Percentiles rank a stretch among this genome's conserved stretches.
Conservation (phyloP, 2,888 invertebrate genomes). For the Apoderus coryli region DNA sequence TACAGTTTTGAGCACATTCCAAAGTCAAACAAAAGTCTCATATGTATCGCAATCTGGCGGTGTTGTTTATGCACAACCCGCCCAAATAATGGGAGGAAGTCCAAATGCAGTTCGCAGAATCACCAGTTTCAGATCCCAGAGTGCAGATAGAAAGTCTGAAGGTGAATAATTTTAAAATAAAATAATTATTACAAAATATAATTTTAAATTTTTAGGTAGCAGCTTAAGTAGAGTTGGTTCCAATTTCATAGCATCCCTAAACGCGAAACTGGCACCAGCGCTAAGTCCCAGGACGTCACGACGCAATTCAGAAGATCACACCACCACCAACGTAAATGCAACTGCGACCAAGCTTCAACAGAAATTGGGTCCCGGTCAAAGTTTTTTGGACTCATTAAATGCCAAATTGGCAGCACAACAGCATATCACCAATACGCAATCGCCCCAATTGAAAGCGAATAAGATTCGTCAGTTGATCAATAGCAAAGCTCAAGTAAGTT, state of each 20-base stretch:
- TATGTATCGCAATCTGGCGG: conserved; percentile 30
- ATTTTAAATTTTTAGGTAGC: conserved; percentile 13
- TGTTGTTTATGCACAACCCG: conserved; percentile 40
- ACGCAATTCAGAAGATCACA: conserved; percentile 34
- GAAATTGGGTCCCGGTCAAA: conserved; percentile 37
- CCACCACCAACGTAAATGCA: conserved; percentile 8
- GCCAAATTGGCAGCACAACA: conserved; percentile 57
- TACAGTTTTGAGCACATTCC: conserved; percentile 28
- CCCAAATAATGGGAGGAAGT: conserved; percentile 34
- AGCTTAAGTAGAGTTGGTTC: conserved; percentile 44
- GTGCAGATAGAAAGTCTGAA: conserved; percentile 43
- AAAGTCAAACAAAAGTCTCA: conserved; percentile 27
- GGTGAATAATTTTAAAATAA: conserved; percentile 19
- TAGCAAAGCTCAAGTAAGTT: conserved; percentile 49
- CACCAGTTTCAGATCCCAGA: conserved; percentile 42
- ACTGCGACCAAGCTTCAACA: conserved; percentile 14
- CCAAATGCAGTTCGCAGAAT: conserved; percentile 38
- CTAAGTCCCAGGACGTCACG: conserved; percentile 42
- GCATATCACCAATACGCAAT: conserved; percentile 32
- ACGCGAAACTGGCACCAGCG: conserved; percentile 52
- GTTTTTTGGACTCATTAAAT: conserved; percentile 68
- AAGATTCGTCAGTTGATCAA: conserved; percentile 60
- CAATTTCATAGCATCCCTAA: conserved; percentile 53
- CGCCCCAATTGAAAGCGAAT: conserved; percentile 41
- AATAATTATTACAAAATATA: neutral